Percentiles rank a stretch among this genome's conserved stretches.
Conservation (phyloP, 2,113 vertebrate genomes). For the Oenanthe melanoleuca region DNA sequence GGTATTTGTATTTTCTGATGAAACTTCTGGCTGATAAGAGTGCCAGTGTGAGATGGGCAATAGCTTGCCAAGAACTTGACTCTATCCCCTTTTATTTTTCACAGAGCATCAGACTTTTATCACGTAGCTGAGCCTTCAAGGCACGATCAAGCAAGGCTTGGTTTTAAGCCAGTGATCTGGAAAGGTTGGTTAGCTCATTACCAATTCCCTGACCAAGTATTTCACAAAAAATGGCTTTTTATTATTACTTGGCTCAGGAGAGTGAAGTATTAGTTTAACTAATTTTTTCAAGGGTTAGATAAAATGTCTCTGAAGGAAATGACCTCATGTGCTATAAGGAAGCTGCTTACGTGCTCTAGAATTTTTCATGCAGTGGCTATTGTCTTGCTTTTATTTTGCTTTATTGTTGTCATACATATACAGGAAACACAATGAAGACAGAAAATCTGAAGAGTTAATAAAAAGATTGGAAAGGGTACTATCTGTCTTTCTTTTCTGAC, state of each 20-base stretch:
- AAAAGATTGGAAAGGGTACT: slow-evolving; percentile 32
- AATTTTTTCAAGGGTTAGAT: slow-evolving; percentile 28
- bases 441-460: slow-evolving; percentile 59
- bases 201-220: slow-evolving; percentile 2
- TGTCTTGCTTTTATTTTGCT: slow-evolving; percentile 60
- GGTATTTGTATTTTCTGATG: slow-evolving; percentile 46
- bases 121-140: background rate
- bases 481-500: slow-evolving; percentile 62
- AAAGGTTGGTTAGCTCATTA: slow-evolving; percentile 4
- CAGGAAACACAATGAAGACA: slow-evolving; percentile 54
- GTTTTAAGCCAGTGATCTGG: slow-evolving; percentile 27
- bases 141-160: background rate
- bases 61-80: background rate
- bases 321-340: slow-evolving; percentile 54
- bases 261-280: slow-evolving; percentile 21
- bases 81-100: background rate
- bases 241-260: slow-evolving; percentile 10
- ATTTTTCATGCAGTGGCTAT: slow-evolving; percentile 51
- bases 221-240: background rate
- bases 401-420: slow-evolving; percentile 24
- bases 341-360: slow-evolving; percentile 42
- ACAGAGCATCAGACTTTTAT: background rate
- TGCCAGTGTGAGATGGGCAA: background rate
- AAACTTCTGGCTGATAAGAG: slow-evolving; percentile 11
- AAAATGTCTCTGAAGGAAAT: slow-evolving; percentile 58